Conservation (phyloP, 2,888 invertebrate genomes). For the Aelia acuminata region DNA sequence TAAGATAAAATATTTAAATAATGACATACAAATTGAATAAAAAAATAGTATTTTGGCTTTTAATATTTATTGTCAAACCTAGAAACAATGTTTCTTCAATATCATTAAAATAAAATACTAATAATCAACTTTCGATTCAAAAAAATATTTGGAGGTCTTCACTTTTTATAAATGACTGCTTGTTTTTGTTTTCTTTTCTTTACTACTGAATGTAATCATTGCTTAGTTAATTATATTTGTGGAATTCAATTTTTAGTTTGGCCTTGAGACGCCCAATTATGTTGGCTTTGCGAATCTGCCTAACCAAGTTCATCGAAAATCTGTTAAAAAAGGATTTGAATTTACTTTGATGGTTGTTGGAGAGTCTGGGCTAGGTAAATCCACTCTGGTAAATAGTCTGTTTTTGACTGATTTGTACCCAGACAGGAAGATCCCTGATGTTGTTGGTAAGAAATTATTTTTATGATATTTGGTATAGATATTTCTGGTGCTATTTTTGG, state of each 20-base stretch:
- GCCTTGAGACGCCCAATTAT: conserved; percentile 89
- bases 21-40: too few species aligned
- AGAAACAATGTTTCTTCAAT: too few species aligned
- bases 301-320: conserved; percentile 96
- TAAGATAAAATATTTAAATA: too few species aligned
- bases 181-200: neutral
- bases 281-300: conserved; percentile 95
- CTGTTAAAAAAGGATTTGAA: conserved; percentile 97
- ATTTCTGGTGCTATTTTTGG: neutral
- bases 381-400: conserved; percentile 93
- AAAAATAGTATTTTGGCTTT: too few species aligned
- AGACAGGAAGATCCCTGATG: conserved; percentile 90
- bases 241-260: conserved; percentile 71
- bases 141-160: too few species aligned
- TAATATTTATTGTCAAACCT: too few species aligned
- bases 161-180: too few species aligned
- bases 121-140: too few species aligned
- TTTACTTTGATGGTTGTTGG: conserved; percentile 98
- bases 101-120: too few species aligned
- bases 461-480: neutral
- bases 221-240: neutral
- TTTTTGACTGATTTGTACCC: conserved; percentile 96
- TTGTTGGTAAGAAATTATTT: conserved; percentile 77
- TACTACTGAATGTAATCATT: neutral
- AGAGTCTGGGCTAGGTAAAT: conserved; percentile 92